phyloP scores from a whole-genome alignment of 1,140 invertebrate species.

The Telenomus remus region DNA sequence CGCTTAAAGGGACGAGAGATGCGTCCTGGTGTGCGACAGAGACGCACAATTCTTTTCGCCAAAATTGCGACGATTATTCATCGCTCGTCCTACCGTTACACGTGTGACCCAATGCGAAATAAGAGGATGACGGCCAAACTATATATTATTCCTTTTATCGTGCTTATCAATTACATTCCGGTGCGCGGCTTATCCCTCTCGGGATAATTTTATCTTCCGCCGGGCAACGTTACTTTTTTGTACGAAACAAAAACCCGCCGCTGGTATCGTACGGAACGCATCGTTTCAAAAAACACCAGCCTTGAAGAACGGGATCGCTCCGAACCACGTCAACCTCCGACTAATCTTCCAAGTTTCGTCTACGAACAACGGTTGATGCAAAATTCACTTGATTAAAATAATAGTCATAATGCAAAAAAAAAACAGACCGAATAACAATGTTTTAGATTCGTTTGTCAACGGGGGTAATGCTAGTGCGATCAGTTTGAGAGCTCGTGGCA shows the following conservation, averaged over 20 bases:
- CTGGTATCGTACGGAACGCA: constrained; percentile 16
- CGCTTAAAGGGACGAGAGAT: constrained; percentile 63
- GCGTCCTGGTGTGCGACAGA: constrained; percentile 3
- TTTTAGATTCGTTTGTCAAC: too few species aligned
- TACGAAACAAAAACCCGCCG: not conserved
- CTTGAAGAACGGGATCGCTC: constrained; percentile 11
- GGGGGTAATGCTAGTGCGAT: too few species aligned
- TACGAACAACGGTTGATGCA: too few species aligned
- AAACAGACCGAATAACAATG: too few species aligned
- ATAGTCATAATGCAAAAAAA: too few species aligned
- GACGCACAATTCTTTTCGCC: constrained; percentile 45
- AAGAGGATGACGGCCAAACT: constrained; percentile 33
- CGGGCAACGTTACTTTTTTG: constrained; percentile 18
- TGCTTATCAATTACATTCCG: constrained; percentile 49
- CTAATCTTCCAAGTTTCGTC: too few species aligned
- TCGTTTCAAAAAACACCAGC: constrained; percentile 16
- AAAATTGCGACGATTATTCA: constrained; percentile 59
- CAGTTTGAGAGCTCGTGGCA: too few species aligned
- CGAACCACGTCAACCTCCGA: too few species aligned
- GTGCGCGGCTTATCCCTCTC: constrained; percentile 17
- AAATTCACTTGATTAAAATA: too few species aligned
- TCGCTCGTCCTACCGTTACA: constrained; percentile 55
- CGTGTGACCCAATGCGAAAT: constrained; percentile 37
- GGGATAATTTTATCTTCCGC: constrained; percentile 34
- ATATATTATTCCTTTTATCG: constrained; percentile 53